Evolutionary conservation across 2,888 invertebrate species (phyloP), one percentile per base, ranked within the genome.

Genomic region (Eudemis profundana): DNA sequence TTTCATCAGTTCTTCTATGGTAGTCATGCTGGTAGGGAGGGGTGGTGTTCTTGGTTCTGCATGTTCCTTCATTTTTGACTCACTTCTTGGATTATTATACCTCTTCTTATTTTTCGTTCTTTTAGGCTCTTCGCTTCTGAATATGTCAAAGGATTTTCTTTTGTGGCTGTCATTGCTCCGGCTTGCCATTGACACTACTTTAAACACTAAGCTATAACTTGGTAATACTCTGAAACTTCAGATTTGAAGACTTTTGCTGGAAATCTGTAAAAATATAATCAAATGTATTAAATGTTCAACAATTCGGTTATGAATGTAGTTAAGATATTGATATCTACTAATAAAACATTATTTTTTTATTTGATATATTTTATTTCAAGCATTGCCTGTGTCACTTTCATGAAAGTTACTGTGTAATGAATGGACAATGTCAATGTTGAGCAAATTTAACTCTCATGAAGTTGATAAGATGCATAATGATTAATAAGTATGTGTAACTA

Each of bases 31-130:
- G 68, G 72, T 68, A 27, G 89, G 87, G 47, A 89, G 74, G 64
- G 91, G 91, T 71, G 91, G 91, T 67, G 91, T 91, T 77, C 77
- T 87, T 27, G 85, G 80, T 63, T 86, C 88, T 61, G 70, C 70
- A 62, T 71, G 65, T 64, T 65, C 60, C 49, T 71, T 73, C 3
- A 53, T 64, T 71, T 76, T 77, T 61, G 72, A 73, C 36, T 73
- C 65, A 60, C 74, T 73, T 57, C 73, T 75, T 67, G 72, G 10
- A 33, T 33, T 71, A 69, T 70, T 72, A 67, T 78, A 79, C 65
- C 72, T 76, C 74, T 77, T 80, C 70, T 69, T 78, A 63, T 69
- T 68, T 76, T 75, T 83, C 33, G 74, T 69, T 74, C 74, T 81
- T 70, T 69, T 69, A 68, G 70, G 67, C 72, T 81, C 77, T 69